Evolutionary conservation across 2,888 invertebrate species (phyloP).

Genomic region (Calliopum simillimum): DNA sequence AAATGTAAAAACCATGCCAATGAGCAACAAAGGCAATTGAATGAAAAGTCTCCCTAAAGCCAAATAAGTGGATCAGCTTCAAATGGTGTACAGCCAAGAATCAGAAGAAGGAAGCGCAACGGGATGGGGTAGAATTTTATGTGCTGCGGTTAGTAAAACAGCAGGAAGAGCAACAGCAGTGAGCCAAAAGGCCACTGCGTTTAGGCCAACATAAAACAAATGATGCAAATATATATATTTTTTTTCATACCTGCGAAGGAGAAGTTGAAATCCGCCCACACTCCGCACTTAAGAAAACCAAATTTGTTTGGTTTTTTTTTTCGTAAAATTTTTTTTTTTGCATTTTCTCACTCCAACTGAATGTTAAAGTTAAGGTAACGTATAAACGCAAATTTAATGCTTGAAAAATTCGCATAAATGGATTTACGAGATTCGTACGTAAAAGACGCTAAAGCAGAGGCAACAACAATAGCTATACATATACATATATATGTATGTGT

Average conservation of each 20-base stretch:
- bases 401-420: conserved; percentile 60
- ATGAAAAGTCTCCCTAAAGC: conserved; percentile 25
- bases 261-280: not conserved
- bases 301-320: conserved; percentile 50
- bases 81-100: not conserved
- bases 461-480: not conserved
- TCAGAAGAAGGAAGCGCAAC: conserved; percentile 11
- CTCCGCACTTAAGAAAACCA: no score
- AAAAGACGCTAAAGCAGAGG: not conserved
- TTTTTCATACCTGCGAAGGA: conserved; percentile 42
- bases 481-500: not conserved
- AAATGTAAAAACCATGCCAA: conserved; percentile 30
- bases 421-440: conserved; percentile 53
- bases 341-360: not conserved
- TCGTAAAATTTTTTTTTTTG: conserved; percentile 13
- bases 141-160: conserved; percentile 4
- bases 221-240: conserved; percentile 62
- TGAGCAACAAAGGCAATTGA: conserved; percentile 37
- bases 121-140: not conserved
- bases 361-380: conserved; percentile 53
- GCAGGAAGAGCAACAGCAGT: not conserved
- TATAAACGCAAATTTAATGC: conserved; percentile 61
- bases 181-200: not conserved
- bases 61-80: not conserved
- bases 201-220: conserved; percentile 53